Evolutionary conservation across 2,113 vertebrate genomes (phyloP), one percentile per base, ranked within the genome.

Genomic region (Delphinus delphis): DNA sequence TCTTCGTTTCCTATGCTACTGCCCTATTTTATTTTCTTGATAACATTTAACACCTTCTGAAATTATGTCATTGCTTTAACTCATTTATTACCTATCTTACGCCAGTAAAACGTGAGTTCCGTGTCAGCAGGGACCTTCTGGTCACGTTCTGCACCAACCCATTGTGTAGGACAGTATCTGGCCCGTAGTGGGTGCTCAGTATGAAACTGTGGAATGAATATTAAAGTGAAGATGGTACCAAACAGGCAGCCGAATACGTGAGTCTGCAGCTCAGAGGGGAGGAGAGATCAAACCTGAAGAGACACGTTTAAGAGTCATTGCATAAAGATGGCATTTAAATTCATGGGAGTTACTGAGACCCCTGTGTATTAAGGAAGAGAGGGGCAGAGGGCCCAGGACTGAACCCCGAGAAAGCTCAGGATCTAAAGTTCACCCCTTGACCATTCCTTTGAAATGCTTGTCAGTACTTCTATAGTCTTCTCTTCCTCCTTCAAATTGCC

Each of bases 181-280:
- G 62, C 17, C 5, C 28, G 0, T 0, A 2, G 31, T 47, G 60
- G 36, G 20, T 7, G 10, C 73, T 92, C 33, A 1, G 1, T 23
- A 10, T 68, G 73, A 73, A 55, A 65, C 15, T 87, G 25, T 65
- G 36, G 67, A 74, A 68, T 70, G 86, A 86, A n/a, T 44, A 26
- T 53, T n/a, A 55, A 44, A 38, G 9, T 65, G 44, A 67, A 60
- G 60, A 38, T 58, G 44, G 50, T 70, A 36, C 20, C 21, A 25
- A 68, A 38, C 31, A 77, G 25, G 36, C 21, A 50, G 41, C 25
- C 50, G 47, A 85, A 13, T 55, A 7, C 62, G 71, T 67, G 28
- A 85, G 21, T 65, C 84, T 81, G 53, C 50, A 83, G 53, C 73
- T 81, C 65, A 36, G 60, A 74, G 28, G 21, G 44, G 70, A 92